Base-by-base conservation (phyloP, 2,113 vertebrate species). In the Tympanuchus pallidicinctus region DNA sequence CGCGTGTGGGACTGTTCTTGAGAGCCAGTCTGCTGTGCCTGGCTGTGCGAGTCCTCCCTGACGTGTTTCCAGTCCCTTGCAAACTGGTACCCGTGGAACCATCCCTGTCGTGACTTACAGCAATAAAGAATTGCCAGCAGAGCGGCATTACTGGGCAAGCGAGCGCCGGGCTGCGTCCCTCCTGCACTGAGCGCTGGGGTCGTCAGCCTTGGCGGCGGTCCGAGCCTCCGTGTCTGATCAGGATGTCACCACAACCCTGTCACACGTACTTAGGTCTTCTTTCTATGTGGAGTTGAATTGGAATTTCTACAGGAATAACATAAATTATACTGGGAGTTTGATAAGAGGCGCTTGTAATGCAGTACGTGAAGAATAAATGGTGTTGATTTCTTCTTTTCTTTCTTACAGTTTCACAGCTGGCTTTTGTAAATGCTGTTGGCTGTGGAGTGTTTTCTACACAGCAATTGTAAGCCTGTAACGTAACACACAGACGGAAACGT, bases 351-450 rank as follows among this genome's bases (percentile, higher is more conserved):
- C 92, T 97, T 96, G 88, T 93, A 94, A 96, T 97, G 96, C 97
- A 97, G 96, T 97, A 90, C 98, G 98, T 98, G 98, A 98, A 98
- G 98, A 98, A 97, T 97, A 92, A 96, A 92, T 97, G 96, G 92
- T 95, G 96, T 97, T 96, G 97, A 94, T 97, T 97, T 94, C 96
- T 95, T 90, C 88, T 56, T 97, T 52, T 52, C 28, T 30, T 86
- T 95, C 97, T 97, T 98, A 82, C 96, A 95, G 94, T 97, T 98
- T 98, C 97, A 98, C 96, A 97, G 95, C 97, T 95, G 96, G 97
- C 97, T 97, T 98, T 98, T 97, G 96, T 97, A 94, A 96, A 96
- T 96, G 86, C 92, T 96, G 5, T 94, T 88, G 92, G 93, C 91
- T 95, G 89, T 90, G 50, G 90, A 96, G 94, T 88, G 91, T 96